Percentiles rank a stretch among this genome's conserved stretches.
phyloP scores from a whole-genome alignment of 2,113 vertebrate species.

The Triplophysa siluroides region DNA sequence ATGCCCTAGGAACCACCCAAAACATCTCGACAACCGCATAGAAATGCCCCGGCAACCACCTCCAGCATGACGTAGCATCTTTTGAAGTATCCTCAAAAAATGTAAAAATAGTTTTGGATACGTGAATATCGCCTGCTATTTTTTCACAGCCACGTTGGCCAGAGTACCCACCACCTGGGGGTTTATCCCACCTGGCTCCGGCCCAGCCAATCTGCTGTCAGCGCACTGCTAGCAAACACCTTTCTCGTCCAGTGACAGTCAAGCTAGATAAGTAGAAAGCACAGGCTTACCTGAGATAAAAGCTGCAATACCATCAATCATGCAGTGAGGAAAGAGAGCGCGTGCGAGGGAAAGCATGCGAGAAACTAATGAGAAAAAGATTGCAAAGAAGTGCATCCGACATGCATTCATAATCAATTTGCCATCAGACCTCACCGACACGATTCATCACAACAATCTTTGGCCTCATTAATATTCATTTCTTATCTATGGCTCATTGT shows the following conservation, averaged over 20 bases:
- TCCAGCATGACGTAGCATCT: neutral
- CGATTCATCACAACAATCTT: constrained; percentile 29
- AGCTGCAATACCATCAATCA: constrained; percentile 35
- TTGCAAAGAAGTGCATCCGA: neutral
- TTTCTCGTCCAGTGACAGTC: constrained; percentile 36
- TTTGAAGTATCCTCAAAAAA: neutral
- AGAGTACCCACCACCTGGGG: constrained; percentile 4
- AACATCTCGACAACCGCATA: neutral
- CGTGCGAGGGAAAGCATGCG: neutral
- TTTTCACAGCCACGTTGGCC: neutral
- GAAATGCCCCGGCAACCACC: neutral
- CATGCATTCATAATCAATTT: constrained; percentile 35
- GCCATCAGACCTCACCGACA: constrained; percentile 11
- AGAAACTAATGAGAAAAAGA: constrained; percentile 12
- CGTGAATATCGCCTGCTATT: neutral
- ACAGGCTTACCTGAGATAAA: constrained; percentile 38
- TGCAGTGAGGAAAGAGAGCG: neutral
- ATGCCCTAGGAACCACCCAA: neutral
- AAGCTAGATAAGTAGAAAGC: constrained; percentile 31
- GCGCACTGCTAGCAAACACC: constrained; percentile 33
- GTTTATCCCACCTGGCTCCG: constrained; percentile 21
- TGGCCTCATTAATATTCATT: constrained; percentile 10
- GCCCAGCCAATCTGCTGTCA: constrained; percentile 29
- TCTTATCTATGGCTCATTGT: constrained; percentile 29
- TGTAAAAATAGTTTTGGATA: constrained; percentile 5